Percentiles rank a stretch among this genome's conserved stretches.
Evolutionary conservation across 2,113 vertebrate species (phyloP).

Genomic region (Nerophis ophidion): DNA sequence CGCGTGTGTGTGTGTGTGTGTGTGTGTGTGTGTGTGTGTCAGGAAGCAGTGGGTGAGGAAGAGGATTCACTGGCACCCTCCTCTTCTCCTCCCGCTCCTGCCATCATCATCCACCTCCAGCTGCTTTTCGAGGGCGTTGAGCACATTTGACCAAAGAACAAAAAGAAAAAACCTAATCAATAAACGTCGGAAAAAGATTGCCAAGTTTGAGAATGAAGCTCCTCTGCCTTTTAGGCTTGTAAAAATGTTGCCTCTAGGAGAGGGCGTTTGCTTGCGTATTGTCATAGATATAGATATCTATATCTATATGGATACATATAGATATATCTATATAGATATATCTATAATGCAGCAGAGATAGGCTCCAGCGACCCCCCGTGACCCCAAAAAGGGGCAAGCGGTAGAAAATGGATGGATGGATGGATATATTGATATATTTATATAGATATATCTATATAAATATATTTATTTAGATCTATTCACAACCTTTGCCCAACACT

Average conservation of each 20-base stretch:
- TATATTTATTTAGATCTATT: no score
- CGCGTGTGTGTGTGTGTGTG: no score
- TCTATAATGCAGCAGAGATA: no score
- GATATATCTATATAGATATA: no score
- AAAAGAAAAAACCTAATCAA: neutral
- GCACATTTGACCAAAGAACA: neutral
- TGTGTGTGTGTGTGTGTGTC: neutral
- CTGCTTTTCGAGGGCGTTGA: slow-evolving; percentile 26
- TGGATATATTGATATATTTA: no score
- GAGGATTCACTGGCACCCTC: slow-evolving; percentile 39
- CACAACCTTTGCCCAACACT: no score
- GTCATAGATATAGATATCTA: neutral
- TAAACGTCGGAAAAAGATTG: slow-evolving; percentile 1
- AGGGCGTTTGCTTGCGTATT: slow-evolving; percentile 29
- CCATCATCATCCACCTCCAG: slow-evolving; percentile 56
- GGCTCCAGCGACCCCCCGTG: no score
- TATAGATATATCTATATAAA: no score
- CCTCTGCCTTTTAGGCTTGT: slow-evolving; percentile 20
- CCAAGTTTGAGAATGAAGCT: slow-evolving; percentile 3
- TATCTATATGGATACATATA: neutral
- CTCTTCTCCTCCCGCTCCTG: slow-evolving; percentile 20
- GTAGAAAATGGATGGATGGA: no score
- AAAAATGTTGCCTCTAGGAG: slow-evolving; percentile 21
- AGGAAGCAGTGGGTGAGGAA: slow-evolving; percentile 60
- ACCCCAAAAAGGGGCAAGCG: no score